Conservation (phyloP, 2,888 invertebrate species). For the Nephrocerus scutellatus region DNA sequence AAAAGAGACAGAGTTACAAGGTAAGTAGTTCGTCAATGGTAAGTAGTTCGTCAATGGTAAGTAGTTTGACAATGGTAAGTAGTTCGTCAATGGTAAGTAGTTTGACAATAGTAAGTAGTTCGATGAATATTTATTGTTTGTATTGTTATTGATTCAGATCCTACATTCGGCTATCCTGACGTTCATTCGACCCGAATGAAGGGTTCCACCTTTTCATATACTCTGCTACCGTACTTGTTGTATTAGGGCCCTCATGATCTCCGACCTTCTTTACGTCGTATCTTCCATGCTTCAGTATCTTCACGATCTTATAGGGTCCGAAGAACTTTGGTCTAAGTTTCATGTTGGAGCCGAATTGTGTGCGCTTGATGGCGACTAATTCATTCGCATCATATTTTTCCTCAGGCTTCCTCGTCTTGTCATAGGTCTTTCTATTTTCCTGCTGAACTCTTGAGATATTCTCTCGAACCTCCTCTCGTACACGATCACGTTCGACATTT, state of each 20-base stretch:
- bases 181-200: conserved; percentile 14
- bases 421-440: conserved; percentile 4
- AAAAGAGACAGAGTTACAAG: no score
- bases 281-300: not conserved
- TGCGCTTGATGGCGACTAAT: conserved; percentile 5
- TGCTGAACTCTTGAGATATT: conserved; percentile 5
- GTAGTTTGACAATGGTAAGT: no score
- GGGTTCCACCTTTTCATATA: not conserved
- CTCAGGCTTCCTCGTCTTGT: not conserved
- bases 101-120: no score
- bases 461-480: not conserved
- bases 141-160: no score
- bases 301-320: not conserved
- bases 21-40: no score
- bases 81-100: no score
- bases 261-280: conserved; percentile 11
- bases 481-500: not conserved
- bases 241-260: not conserved
- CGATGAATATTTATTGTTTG: no score
- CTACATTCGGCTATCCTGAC: conserved; percentile 10
- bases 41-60: no score
- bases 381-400: conserved; percentile 2
- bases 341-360: not conserved
- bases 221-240: not conserved
- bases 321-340: conserved; percentile 1